Base-by-base conservation (phyloP, 2,113 vertebrate species). In the Forbesichthys agassizii region DNA sequence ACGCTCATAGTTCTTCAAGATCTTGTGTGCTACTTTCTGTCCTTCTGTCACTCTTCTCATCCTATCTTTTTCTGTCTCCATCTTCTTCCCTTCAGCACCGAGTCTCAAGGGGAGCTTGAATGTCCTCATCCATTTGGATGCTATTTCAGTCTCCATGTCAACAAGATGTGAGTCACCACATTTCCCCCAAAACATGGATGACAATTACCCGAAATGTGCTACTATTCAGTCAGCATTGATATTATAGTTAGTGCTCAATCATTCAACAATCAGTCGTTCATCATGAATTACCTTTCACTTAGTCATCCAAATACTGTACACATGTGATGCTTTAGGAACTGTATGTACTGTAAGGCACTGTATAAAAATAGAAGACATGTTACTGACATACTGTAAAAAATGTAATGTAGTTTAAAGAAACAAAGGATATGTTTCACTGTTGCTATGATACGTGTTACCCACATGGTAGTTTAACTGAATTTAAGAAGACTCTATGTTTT, bases 101-200 rank as follows among this genome's bases (percentile, higher is more conserved):
- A 86, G 83, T 89, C 89, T 88, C 91, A 90, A 88, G 88, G 81
- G 87, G 88, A 83, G 77, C 85, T 75, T 76, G 62, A 87, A 82
- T 80, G 86, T 86, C 87, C 87, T 92, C 87, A 84, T 90, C 81
- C 87, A 90, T 88, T 89, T 85, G 73, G 72, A 71, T 81, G 80
- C 85, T 90, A 88, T 92, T 90, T 88, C 74, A 68, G 88, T 88
- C 84, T 84, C 85, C 83, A 89, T 85, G 83, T 89, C 88, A 90
- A 88, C 85, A 85, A 84, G 79, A 86, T 80, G 82, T 90, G 89
- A 90, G 83, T 92, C 90, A 90, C 83, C 70, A 80, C 78, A 84
- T 80, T 80, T 86, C 73, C 68, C 66, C 62, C 80, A 84, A 48
- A 79, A 79, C 52, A 69, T 88, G 80, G 62, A 79, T 77, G 5